A percentile compares a stretch with the other conserved stretches of the same genome.
phyloP scores from a whole-genome alignment of 1,140 invertebrate genomes.

The Cydia amplana region DNA sequence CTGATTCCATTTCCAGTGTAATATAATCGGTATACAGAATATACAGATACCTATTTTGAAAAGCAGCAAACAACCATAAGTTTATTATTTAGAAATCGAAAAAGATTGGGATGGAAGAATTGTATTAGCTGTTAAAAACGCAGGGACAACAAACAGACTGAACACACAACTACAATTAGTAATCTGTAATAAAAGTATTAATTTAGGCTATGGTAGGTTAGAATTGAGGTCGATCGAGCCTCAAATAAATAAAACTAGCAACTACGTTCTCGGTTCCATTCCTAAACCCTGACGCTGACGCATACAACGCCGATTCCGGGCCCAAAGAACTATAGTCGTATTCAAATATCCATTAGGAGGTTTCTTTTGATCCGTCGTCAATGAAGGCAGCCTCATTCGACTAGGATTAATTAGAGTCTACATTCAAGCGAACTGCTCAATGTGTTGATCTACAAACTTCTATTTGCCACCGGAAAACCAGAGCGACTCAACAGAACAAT shows the following conservation, averaged over 20 bases:
- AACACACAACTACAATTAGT: no score
- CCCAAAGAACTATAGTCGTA: conserved; percentile 52
- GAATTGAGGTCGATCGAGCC: neutral
- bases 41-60: no score
- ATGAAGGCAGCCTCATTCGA: conserved; percentile 59
- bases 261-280: neutral
- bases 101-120: no score
- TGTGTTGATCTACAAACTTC: conserved; percentile 48
- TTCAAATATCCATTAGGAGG: conserved; percentile 73
- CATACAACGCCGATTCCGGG: neutral
- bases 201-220: no score
- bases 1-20: no score
- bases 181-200: no score
- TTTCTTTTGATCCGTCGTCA: conserved; percentile 66
- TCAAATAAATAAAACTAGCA: neutral
- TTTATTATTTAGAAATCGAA: no score
- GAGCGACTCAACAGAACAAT: neutral
- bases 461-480: neutral
- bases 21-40: no score
- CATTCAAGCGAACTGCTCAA: conserved; percentile 65
- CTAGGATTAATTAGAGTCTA: conserved; percentile 71
- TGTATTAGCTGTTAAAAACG: no score
- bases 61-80: no score
- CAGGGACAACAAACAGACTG: no score
- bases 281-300: conserved; percentile 30